Conservation (phyloP, 2,797 vertebrate species). For the Valencia hispanica region DNA sequence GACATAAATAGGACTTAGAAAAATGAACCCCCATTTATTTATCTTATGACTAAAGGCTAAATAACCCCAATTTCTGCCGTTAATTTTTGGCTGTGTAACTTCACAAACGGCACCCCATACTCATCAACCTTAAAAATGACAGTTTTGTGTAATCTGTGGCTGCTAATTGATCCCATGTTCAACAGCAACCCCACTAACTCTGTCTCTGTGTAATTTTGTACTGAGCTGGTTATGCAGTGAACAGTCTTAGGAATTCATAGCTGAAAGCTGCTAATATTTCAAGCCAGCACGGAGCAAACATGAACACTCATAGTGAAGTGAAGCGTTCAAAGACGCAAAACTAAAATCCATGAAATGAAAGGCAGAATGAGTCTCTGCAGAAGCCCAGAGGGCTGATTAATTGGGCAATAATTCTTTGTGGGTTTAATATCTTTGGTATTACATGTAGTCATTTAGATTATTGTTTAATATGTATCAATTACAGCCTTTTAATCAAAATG, state of each 20-base stretch:
- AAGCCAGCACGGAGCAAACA: neutral
- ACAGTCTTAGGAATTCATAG: neutral
- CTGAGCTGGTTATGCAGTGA: neutral
- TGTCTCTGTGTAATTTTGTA: neutral
- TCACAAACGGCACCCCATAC: too few relatives aligned
- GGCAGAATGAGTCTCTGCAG: neutral
- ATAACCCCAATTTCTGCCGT: too few relatives aligned
- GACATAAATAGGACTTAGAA: too few relatives aligned
- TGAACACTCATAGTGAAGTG: neutral
- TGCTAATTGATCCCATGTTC: neutral
- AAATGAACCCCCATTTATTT: too few relatives aligned
- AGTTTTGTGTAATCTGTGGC: neutral
- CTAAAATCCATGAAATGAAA: conserved; percentile 1
- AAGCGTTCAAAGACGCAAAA: neutral
- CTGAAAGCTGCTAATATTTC: neutral
- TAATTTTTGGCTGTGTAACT: too few relatives aligned
- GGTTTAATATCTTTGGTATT: conserved; percentile 1
- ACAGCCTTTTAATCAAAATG: neutral
- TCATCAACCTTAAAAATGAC: neutral
- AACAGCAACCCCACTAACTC: neutral
- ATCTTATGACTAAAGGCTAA: too few relatives aligned
- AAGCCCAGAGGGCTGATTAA: neutral
- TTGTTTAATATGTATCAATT: neutral
- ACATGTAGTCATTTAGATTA: neutral
- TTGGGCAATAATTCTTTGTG: conserved; percentile 7